Percentiles rank a stretch among this genome's conserved stretches.
Evolutionary conservation across 2,113 vertebrate species (phyloP).

Genomic region (Dunckerocampus dactyliophorus): DNA sequence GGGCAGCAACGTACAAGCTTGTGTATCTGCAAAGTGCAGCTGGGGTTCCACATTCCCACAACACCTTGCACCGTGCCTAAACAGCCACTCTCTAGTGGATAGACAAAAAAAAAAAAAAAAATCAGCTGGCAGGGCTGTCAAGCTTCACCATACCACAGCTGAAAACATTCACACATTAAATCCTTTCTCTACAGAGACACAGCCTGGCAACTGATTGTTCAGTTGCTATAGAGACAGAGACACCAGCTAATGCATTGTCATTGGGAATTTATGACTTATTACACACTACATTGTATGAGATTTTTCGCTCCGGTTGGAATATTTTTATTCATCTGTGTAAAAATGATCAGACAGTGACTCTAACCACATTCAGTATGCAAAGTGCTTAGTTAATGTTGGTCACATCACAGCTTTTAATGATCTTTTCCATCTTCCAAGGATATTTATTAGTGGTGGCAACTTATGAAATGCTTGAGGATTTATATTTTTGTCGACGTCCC

Average conservation of each 20-base stretch:
- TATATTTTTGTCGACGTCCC: too few relatives aligned
- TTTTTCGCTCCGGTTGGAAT: slow-evolving; percentile 3
- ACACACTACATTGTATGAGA: background rate
- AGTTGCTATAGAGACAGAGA: slow-evolving; percentile 12
- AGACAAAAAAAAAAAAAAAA: slow-evolving; percentile 25
- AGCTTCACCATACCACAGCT: slow-evolving; percentile 18
- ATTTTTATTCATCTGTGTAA: background rate
- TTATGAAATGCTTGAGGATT: too few relatives aligned
- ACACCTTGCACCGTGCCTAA: slow-evolving; percentile 45
- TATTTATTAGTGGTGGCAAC: slow-evolving; percentile 30
- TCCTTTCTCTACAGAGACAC: slow-evolving; percentile 18
- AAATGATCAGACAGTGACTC: background rate
- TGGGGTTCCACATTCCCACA: slow-evolving; percentile 46
- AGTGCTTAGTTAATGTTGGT: slow-evolving; percentile 21
- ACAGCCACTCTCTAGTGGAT: slow-evolving; percentile 35
- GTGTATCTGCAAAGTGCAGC: slow-evolving; percentile 69
- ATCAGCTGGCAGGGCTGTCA: slow-evolving; percentile 32
- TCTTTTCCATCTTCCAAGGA: slow-evolving; percentile 35
- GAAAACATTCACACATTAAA: slow-evolving; percentile 28
- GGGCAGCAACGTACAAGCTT: slow-evolving; percentile 55
- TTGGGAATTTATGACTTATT: slow-evolving; percentile 3
- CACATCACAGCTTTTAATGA: slow-evolving; percentile 43
- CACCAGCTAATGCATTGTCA: background rate
- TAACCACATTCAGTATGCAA: background rate
- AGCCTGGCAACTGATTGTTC: slow-evolving; percentile 21